These are phyloP conservation scores for Slavum lentiscoides DNA, from an alignment of 2,888 invertebrate species.

Conservation along the genomic window DNA sequence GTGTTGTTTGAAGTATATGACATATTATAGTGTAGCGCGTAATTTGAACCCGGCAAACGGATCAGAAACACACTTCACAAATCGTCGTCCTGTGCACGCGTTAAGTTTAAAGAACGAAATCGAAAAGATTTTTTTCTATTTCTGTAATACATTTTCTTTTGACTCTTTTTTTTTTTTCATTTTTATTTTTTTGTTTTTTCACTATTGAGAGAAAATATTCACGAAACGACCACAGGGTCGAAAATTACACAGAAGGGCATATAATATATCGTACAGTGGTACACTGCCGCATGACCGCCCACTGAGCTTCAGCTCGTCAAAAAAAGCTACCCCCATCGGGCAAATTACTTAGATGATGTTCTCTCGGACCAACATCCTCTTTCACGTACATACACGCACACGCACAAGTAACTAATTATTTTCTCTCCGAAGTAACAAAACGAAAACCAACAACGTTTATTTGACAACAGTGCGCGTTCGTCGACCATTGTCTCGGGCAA, in stretches of 20 bases:
- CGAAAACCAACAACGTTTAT: constrained; percentile 35
- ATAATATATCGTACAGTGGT: too few relatives aligned
- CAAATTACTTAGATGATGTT: constrained; percentile 46
- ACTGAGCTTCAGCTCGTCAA: constrained; percentile 30
- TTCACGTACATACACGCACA: not conserved
- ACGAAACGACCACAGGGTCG: constrained; percentile 11
- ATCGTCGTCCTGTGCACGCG: not conserved
- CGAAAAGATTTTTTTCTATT: constrained; percentile 14
- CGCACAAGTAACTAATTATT: constrained; percentile 24
- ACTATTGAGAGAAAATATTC: constrained; percentile 14
- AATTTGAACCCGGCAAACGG: not conserved
- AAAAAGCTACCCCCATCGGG: constrained; percentile 40
- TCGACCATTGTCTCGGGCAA: constrained; percentile 15
- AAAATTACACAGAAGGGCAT: constrained; percentile 20
- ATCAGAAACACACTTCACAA: not conserved
- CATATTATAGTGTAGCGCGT: not conserved
- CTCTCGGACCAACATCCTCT: constrained; percentile 21
- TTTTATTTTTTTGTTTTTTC: not conserved
- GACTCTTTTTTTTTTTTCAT: not conserved
- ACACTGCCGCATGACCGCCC: constrained; percentile 9
- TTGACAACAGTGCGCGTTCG: constrained; percentile 15
- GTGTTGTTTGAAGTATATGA: not conserved
- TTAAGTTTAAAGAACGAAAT: constrained; percentile 13
- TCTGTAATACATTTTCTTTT: too few relatives aligned
- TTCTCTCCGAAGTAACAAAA: not conserved